phyloP scores from a whole-genome alignment of 2,113 vertebrate species.

The Mandrillus leucophaeus region DNA sequence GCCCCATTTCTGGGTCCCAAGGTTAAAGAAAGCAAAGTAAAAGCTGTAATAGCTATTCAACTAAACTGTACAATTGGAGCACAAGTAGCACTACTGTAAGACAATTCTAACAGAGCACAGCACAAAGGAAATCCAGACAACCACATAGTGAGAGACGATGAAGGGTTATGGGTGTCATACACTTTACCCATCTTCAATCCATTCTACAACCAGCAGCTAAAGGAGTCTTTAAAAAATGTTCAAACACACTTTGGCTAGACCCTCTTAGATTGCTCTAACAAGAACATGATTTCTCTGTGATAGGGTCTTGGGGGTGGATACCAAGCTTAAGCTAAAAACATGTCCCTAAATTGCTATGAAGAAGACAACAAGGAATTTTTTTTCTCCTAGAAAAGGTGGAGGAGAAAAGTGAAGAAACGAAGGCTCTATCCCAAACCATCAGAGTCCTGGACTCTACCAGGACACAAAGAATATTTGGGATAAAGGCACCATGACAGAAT shows the following conservation, averaged over 20 bases:
- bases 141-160: rapidly evolving
- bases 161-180: not conserved
- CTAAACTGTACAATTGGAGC: not conserved
- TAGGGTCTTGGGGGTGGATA: not conserved
- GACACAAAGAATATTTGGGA: not conserved
- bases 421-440: not conserved
- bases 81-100: not conserved
- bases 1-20: not conserved
- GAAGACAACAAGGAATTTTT: not conserved
- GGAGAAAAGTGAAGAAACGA: not conserved
- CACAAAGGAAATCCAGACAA: not conserved
- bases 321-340: not conserved
- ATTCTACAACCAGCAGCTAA: not conserved
- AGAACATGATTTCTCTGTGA: not conserved
- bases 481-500: not conserved
- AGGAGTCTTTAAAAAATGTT: not conserved
- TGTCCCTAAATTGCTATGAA: not conserved
- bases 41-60: not conserved
- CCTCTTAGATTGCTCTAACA: not conserved
- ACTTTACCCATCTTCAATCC: not conserved
- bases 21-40: not conserved
- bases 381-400: not conserved
- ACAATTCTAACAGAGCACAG: not conserved
- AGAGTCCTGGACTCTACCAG: not conserved
- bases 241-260: not conserved